A percentile compares a stretch with the other conserved stretches of the same genome.
These are phyloP conservation scores for Apodemus sylvaticus DNA, from an alignment of 2,113 vertebrate genomes.

Conservation along the genomic window DNA sequence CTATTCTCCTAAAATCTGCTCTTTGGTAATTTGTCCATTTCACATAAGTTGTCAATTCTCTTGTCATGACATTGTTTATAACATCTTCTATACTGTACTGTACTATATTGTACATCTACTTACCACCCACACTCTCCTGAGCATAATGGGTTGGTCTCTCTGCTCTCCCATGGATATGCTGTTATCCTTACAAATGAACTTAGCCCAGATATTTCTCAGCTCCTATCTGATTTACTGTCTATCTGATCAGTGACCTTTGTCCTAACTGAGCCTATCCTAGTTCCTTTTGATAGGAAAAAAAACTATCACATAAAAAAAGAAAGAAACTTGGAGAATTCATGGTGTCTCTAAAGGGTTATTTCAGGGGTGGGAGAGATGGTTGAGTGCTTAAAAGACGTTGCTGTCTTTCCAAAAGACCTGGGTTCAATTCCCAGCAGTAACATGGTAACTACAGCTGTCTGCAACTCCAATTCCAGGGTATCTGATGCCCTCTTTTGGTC, in stretches of 20 bases:
- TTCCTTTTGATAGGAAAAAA: not conserved
- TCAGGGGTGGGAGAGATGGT: not conserved
- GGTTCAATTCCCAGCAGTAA: not conserved
- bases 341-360: not conserved
- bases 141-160: not conserved
- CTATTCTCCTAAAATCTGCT: not conserved
- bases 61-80: not conserved
- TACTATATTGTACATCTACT: not conserved
- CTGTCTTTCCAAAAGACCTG: not conserved
- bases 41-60: not conserved
- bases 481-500: not conserved
- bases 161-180: not conserved
- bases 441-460: not conserved
- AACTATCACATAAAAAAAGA: not conserved
- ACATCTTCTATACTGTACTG: not conserved
- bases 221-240: not conserved
- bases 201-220: not conserved
- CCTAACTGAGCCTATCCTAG: not conserved
- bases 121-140: not conserved
- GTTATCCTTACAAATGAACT: not conserved
- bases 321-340: not conserved
- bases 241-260: not conserved
- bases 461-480: not conserved
- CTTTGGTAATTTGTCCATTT: not conserved
- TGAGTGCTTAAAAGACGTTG: not conserved